A percentile compares a stretch with the other conserved stretches of the same genome.
phyloP scores from a whole-genome alignment of 1,140 invertebrate species.

The Parapsyche elsis region DNA sequence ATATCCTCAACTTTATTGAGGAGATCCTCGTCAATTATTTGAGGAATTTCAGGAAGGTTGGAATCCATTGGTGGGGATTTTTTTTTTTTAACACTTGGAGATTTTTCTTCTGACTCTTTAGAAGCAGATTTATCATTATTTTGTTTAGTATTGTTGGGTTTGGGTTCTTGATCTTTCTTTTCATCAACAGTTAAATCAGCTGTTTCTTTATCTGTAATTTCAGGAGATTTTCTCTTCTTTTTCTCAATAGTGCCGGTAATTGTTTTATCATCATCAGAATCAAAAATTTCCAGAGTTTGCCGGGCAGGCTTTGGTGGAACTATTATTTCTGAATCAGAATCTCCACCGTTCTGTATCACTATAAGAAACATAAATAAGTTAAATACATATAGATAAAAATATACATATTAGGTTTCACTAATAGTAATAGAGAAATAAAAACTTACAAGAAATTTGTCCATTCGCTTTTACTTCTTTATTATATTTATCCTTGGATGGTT shows the following conservation, averaged over 20 bases:
- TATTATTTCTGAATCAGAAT: constrained; percentile 62
- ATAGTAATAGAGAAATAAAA: constrained; percentile 30
- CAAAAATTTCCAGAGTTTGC: constrained; percentile 65
- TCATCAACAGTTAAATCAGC: not conserved
- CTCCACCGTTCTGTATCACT: constrained; percentile 60
- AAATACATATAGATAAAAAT: not conserved
- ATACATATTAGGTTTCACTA: not conserved
- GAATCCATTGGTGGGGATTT: constrained; percentile 17
- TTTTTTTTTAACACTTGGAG: constrained; percentile 28
- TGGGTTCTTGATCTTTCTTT: not conserved
- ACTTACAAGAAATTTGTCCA: constrained; percentile 47
- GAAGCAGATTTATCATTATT: no score
- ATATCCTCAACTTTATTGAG: constrained; percentile 66
- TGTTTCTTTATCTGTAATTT: not conserved
- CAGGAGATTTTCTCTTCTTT: constrained; percentile 56
- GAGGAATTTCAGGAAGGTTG: constrained; percentile 53
- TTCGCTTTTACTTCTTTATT: constrained; percentile 54
- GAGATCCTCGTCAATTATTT: constrained; percentile 64
- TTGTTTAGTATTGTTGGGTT: not conserved
- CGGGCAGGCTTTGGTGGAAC: constrained; percentile 39
- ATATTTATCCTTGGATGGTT: constrained; percentile 49
- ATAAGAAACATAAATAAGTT: constrained; percentile 16
- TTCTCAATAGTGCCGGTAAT: constrained; percentile 57
- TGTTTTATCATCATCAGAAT: constrained; percentile 67
- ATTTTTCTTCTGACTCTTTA: constrained; percentile 5